Base-by-base conservation (phyloP, 1,140 invertebrate species). In the Alviniconcha marisindica region DNA sequence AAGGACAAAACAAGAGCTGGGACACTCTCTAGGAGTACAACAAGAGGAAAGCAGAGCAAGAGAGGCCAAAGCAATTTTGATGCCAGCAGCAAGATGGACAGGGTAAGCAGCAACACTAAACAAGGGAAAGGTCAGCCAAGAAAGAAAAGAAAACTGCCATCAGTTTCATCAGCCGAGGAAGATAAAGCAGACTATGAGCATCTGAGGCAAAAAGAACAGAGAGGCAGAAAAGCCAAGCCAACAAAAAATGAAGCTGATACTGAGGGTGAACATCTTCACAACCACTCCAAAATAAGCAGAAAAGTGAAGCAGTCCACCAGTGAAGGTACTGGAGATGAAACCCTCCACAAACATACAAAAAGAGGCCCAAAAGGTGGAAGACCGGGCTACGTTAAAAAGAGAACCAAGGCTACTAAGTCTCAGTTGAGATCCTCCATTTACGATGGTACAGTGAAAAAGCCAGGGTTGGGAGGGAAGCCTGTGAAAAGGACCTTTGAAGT, bases 391-490 rank as follows among this genome's bases (percentile, higher is more conserved):
- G n/a, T n/a, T n/a, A n/a, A n/a, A n/a, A n/a, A n/a, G n/a, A n/a
- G n/a, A n/a, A n/a, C n/a, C n/a, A n/a, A n/a, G n/a, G n/a, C 54
- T 18, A n/a, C 21, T n/a, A 60, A 60, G 54, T 5, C 0, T 5
- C 21, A 60, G 5, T 24, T 60, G 28, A 60, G 21, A 60, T 60
- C 54, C 21, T 60, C 54, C 12, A 24, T 14, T 60, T 18, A 60
- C 54, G n/a, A n/a, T n/a, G n/a, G n/a, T n/a, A n/a, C n/a, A 40
- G 7, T 24, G 36, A 71, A 40, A 24, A 40, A 71, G 1, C 28
- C 33, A 36, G 33, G 69, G 38, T 71, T n/a, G 69, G 69, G 69
- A 71, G 69, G 69, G 36, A 71, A 24, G 24, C 69, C 69, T 40
- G 69, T 71, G 24, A 71, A 38, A 38, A 71, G 69, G 36, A 36